Conservation (phyloP, 2,113 vertebrate species). For the Sorex araneus region DNA sequence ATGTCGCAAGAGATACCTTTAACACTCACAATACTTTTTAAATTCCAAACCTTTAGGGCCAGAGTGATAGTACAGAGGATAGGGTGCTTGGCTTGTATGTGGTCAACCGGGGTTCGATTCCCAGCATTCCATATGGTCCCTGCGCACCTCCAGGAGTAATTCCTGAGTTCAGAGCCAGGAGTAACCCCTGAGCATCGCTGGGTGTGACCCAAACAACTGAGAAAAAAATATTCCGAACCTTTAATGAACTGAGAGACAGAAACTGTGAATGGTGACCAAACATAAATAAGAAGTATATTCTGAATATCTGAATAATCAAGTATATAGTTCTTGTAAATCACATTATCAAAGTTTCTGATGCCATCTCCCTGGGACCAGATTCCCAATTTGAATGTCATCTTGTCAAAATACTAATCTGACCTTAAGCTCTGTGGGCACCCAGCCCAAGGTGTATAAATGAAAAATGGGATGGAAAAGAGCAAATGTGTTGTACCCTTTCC, state of each 20-base stretch:
- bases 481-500: not conserved
- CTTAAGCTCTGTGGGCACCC: not conserved
- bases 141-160: too few relatives aligned
- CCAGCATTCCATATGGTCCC: too few relatives aligned
- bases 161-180: too few relatives aligned
- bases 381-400: slow-evolving; percentile 38
- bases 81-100: too few relatives aligned
- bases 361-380: not conserved
- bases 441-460: not conserved
- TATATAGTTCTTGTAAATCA: not conserved
- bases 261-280: not conserved
- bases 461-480: not conserved
- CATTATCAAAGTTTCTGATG: not conserved
- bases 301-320: not conserved
- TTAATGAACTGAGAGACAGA: not conserved
- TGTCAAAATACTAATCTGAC: slow-evolving; percentile 14
- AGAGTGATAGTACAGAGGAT: too few relatives aligned
- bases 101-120: too few relatives aligned
- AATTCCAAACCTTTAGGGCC: too few relatives aligned
- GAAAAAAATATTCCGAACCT: not conserved
- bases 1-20: not conserved
- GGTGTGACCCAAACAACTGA: too few relatives aligned
- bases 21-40: not conserved
- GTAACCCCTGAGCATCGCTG: too few relatives aligned
- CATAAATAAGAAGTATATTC: not conserved